Conservation (phyloP, 2,113 vertebrate species). For the Cnemophilus loriae region DNA sequence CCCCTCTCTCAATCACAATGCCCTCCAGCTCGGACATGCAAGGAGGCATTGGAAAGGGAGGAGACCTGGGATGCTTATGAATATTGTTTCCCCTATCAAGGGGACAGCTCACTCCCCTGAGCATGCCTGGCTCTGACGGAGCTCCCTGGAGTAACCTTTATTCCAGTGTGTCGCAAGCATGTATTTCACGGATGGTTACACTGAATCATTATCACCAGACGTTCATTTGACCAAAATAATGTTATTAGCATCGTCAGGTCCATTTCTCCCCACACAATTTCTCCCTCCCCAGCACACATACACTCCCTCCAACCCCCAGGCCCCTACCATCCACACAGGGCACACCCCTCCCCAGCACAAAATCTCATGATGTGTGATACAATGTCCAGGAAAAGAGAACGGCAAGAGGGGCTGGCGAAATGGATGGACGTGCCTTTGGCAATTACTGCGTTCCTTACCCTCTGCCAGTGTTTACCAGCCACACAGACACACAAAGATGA, state of each 20-base stretch:
- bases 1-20: constrained; percentile 47
- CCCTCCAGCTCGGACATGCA: constrained; percentile 62
- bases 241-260: constrained; percentile 67
- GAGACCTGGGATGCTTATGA: background rate
- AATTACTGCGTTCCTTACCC: constrained; percentile 36
- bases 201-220: constrained; percentile 76
- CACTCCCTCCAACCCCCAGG: background rate
- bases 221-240: constrained; percentile 72
- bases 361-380: constrained; percentile 68
- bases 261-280: background rate
- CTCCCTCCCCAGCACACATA: background rate
- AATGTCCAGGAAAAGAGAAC: constrained; percentile 40
- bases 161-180: constrained; percentile 69
- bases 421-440: constrained; percentile 45
- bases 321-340: background rate
- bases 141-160: constrained; percentile 66
- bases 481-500: background rate
- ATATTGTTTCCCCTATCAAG: constrained; percentile 37
- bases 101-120: constrained; percentile 53
- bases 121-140: constrained; percentile 45
- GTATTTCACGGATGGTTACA: constrained; percentile 82
- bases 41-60: constrained; percentile 24
- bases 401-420: constrained; percentile 26
- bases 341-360: constrained; percentile 49
- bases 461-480: constrained; percentile 41